Evolutionary conservation across 92 coral and sea anemone species (phyloP).

Genomic region (Porites rus): DNA sequence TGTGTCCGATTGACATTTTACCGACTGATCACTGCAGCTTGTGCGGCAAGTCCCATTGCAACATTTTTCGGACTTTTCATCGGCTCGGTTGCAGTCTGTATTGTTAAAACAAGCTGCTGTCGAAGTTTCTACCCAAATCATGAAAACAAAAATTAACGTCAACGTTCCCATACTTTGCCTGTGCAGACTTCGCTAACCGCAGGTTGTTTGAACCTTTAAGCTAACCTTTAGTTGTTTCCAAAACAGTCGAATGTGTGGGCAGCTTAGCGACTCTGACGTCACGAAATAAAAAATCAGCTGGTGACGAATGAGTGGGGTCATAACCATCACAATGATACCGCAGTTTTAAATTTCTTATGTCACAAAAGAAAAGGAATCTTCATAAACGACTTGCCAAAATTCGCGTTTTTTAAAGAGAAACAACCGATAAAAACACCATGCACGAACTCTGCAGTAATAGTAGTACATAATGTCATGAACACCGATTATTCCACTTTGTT

Average conservation of each 20-base stretch:
- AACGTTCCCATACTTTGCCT: background rate
- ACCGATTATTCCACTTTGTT: no score
- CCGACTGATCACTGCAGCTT: background rate
- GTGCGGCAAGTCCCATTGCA: slow-evolving; percentile 27
- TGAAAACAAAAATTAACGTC: background rate
- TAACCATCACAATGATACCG: background rate
- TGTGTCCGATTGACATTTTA: background rate
- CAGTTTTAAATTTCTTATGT: background rate
- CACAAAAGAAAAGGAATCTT: no score
- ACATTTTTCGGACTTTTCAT: background rate
- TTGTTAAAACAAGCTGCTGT: slow-evolving; percentile 2
- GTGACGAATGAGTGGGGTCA: background rate
- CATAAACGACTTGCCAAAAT: no score
- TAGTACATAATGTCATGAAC: no score
- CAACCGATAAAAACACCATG: no score
- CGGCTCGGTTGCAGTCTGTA: background rate
- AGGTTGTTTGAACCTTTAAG: no score
- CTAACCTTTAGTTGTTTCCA: background rate
- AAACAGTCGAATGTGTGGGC: background rate
- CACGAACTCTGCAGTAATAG: no score
- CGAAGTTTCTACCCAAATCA: background rate
- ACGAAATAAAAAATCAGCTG: background rate
- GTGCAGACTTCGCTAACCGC: background rate
- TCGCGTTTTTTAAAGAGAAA: no score
- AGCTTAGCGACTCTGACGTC: slow-evolving; percentile 8